These are phyloP conservation scores for Lasioglossum villosulum DNA, from an alignment of 2,888 invertebrate species.

Conservation along the genomic window DNA sequence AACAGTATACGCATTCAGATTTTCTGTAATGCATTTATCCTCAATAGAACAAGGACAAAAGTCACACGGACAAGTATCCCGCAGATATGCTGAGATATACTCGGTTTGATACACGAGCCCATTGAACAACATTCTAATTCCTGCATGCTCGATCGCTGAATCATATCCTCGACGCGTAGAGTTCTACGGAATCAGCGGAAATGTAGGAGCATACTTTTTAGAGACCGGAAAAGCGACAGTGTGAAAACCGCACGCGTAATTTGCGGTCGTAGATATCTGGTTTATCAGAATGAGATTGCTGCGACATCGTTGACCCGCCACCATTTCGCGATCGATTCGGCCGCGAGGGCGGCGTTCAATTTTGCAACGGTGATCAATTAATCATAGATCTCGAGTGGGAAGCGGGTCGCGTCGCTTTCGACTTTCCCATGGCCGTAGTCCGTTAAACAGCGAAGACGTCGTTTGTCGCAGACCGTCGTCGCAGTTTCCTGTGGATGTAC, in stretches of 20 bases:
- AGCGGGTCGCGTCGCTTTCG: constrained; percentile 15
- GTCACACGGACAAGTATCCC: background rate
- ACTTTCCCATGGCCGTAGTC: background rate
- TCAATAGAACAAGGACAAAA: background rate
- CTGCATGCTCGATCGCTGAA: background rate
- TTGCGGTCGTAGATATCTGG: background rate
- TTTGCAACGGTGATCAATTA: constrained; percentile 20
- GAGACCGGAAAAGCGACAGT: background rate
- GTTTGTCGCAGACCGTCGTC: background rate
- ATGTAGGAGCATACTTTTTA: background rate
- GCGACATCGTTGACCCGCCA: background rate
- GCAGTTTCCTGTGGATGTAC: background rate
- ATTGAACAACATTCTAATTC: background rate
- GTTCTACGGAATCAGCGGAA: background rate
- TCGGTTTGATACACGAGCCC: background rate
- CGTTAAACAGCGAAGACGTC: background rate
- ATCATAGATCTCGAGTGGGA: constrained; percentile 5
- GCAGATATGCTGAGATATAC: background rate
- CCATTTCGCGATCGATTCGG: background rate
- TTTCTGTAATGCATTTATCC: background rate
- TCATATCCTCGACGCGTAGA: background rate
- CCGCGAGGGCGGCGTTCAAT: background rate
- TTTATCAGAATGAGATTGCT: background rate
- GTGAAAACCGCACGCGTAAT: background rate
- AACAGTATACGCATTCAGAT: background rate